Evolutionary conservation across 2,888 invertebrate species (phyloP).

Genomic region (Xestia xanthographa): DNA sequence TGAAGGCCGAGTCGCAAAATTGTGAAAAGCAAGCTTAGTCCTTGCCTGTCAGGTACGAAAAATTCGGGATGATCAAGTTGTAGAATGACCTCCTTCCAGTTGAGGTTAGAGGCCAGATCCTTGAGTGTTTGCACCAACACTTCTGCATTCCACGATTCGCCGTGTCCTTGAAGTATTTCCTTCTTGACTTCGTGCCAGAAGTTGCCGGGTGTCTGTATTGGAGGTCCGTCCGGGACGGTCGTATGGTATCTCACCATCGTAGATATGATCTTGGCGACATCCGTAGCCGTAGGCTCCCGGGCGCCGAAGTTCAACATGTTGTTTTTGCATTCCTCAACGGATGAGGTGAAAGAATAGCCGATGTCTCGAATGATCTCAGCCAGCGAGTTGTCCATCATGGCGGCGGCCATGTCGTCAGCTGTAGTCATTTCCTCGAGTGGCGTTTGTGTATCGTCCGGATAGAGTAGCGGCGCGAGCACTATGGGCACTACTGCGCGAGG

Average conservation of each 20-base stretch:
- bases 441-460: constrained; percentile 94
- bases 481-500: constrained; percentile 97
- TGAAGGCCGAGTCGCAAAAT: constrained; percentile 95
- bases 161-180: constrained; percentile 84
- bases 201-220: constrained; percentile 92
- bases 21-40: constrained; percentile 95
- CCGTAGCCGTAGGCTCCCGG: constrained; percentile 95
- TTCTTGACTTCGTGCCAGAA: constrained; percentile 92
- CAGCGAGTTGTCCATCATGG: constrained; percentile 94
- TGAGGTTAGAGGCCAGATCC: constrained; percentile 95
- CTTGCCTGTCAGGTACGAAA: constrained; percentile 95
- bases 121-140: constrained; percentile 97
- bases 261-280: constrained; percentile 96
- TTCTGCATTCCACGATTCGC: constrained; percentile 97
- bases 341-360: constrained; percentile 96
- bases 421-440: constrained; percentile 92
- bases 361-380: constrained; percentile 98
- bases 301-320: constrained; percentile 95
- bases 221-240: constrained; percentile 92
- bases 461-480: constrained; percentile 96
- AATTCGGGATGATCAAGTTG: constrained; percentile 98
- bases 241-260: constrained; percentile 96
- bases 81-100: constrained; percentile 97
- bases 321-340: constrained; percentile 96
- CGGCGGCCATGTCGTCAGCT: constrained; percentile 91